Base-by-base conservation (phyloP, 2,888 invertebrate genomes). In the Hydroisotoma schaefferi region DNA sequence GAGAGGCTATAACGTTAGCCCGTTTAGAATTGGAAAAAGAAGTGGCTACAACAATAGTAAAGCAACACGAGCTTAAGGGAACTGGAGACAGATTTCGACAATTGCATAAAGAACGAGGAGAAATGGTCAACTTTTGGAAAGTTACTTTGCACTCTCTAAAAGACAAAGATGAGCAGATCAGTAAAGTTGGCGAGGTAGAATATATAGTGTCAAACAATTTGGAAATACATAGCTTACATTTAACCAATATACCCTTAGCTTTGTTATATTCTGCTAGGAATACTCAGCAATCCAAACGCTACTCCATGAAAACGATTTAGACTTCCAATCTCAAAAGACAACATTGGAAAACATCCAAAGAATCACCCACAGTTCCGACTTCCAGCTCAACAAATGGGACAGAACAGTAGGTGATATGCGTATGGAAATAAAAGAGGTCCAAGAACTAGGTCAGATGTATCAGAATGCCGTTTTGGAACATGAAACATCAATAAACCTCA, bases 91-190 rank as follows among this genome's bases (percentile, higher is more conserved):
- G 63, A 5, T 65, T 70, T 33, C 57, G 72, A n/a, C 55, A 65
- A 20, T 55, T 62, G 15, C 67, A 69, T 38, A 37, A 52, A 4
- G 69, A 69, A 47, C 54, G 72, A 52, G 59, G 59, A 27, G 63
- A 68, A 38, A 61, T 65, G 10, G 55, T 72, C 18, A 61, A 55
- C 8, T 52, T 65, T 6, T 72, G 72, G 72, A 66, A 68, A 37
- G 28, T 38, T 15, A 69, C 69, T 2, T 46, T 72, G 8, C 47
- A 49, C 5, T 59, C 63, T 5, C 56, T 72, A 57, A 62, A 62
- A 55, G 47, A 54, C 15, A 40, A 68, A n/a, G 72, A 70, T 47
- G 48, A 57, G 33, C 67, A 68, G 29, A 63, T 72, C 10, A 60
- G 63, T 37, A 40, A 57, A 6, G 56, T 66, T 37, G 65, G 64